These are phyloP conservation scores for Ctenodactylus gundi DNA, from an alignment of 2,113 vertebrate genomes.

Conservation along the genomic window DNA sequence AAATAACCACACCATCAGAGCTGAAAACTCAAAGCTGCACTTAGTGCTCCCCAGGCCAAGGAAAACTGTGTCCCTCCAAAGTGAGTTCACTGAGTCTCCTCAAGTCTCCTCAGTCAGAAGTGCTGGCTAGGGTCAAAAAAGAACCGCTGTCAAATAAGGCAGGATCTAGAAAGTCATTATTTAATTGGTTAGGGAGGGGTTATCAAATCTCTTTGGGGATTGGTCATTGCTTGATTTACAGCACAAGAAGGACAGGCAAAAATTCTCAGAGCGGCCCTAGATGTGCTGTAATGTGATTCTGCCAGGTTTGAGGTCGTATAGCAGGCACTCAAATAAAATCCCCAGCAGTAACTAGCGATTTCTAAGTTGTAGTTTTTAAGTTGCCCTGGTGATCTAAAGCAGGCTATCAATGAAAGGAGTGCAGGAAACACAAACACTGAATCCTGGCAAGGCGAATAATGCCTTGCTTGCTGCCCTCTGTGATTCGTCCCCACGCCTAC, in stretches of 20 bases:
- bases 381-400: not conserved
- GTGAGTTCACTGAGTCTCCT: conserved; percentile 16
- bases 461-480: not conserved
- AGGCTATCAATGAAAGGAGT: not conserved
- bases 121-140: not conserved
- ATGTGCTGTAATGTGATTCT: not conserved
- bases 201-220: not conserved
- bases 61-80: not conserved
- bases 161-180: conserved; percentile 10
- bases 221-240: conserved; percentile 7
- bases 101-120: not conserved
- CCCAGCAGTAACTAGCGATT: not conserved
- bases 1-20: conserved; percentile 11
- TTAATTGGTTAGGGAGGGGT: not conserved
- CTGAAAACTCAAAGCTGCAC: conserved; percentile 49
- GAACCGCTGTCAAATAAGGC: conserved; percentile 5
- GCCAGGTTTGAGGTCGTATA: not conserved
- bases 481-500: not conserved
- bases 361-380: conserved; percentile 18
- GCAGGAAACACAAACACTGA: not conserved
- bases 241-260: conserved; percentile 18
- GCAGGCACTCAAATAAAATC: conserved; percentile 17
- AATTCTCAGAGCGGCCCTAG: not conserved
- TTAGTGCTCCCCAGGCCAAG: conserved; percentile 3
- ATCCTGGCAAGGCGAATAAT: not conserved